These are phyloP conservation scores for Nautilus pompilius DNA, from an alignment of 1,140 invertebrate genomes.

Conservation along the genomic window DNA sequence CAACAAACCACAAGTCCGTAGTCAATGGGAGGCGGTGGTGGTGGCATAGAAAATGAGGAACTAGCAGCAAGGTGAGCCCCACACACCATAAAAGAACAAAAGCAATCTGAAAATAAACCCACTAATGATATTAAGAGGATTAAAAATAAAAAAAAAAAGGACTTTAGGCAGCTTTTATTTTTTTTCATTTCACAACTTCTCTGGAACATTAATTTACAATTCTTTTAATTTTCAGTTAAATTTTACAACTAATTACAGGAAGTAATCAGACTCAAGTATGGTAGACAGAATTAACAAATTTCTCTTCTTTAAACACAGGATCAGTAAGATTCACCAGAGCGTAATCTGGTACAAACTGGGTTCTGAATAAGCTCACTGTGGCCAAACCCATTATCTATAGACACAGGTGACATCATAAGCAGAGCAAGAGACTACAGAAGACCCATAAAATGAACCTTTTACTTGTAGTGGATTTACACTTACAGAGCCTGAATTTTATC, in stretches of 20 bases:
- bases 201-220: neutral
- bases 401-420: neutral
- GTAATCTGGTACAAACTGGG: neutral
- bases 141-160: neutral
- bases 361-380: neutral
- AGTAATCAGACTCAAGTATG: neutral
- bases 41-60: no score
- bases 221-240: neutral
- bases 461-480: neutral
- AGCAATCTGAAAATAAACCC: neutral
- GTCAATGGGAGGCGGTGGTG: no score
- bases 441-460: neutral
- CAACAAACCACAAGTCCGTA: no score
- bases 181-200: neutral
- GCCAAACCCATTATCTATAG: neutral
- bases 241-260: neutral
- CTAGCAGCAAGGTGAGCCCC: no score
- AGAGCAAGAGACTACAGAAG: neutral
- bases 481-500: neutral
- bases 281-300: neutral
- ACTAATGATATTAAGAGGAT: neutral
- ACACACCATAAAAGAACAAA: no score
- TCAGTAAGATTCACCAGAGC: neutral
- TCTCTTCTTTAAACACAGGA: neutral
- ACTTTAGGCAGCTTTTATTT: neutral